Conservation (phyloP, 2,888 invertebrate genomes). For the Limnephilus rhombicus region DNA sequence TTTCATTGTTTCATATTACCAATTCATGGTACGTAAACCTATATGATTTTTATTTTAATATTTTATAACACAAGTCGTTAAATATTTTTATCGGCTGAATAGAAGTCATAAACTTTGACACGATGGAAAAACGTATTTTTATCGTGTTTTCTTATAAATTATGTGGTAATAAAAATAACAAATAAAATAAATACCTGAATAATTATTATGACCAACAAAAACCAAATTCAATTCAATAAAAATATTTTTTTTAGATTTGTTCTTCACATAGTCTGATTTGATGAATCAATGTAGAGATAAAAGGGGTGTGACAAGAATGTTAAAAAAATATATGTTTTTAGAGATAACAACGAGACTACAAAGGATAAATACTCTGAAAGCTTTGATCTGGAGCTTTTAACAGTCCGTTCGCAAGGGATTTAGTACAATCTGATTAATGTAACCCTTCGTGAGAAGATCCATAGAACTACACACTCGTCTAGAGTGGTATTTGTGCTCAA, state of each 20-base stretch:
- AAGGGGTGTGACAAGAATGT: not conserved
- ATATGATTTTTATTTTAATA: not conserved
- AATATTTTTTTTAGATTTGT: too few relatives aligned
- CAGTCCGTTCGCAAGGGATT: not conserved
- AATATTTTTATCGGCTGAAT: not conserved
- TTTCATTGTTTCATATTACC: too few relatives aligned
- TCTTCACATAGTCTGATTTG: not conserved
- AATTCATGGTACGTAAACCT: not conserved
- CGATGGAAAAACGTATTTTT: not conserved
- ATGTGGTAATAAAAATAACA: not conserved
- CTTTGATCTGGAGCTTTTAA: not conserved
- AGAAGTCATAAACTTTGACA: not conserved
- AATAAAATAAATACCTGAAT: not conserved
- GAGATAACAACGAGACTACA: not conserved
- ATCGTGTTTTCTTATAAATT: not conserved
- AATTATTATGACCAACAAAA: not conserved
- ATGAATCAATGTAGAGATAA: not conserved
- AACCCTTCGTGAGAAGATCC: not conserved
- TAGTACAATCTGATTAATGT: not conserved
- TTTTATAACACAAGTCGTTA: not conserved
- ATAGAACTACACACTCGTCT: too few relatives aligned
- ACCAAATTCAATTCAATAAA: too few relatives aligned
- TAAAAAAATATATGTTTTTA: not conserved
- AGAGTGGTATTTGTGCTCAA: not conserved
- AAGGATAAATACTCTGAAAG: not conserved